A percentile compares a stretch with the other conserved stretches of the same genome.
Evolutionary conservation across 2,888 invertebrate species (phyloP).

Genomic region (Diploptera punctata): DNA sequence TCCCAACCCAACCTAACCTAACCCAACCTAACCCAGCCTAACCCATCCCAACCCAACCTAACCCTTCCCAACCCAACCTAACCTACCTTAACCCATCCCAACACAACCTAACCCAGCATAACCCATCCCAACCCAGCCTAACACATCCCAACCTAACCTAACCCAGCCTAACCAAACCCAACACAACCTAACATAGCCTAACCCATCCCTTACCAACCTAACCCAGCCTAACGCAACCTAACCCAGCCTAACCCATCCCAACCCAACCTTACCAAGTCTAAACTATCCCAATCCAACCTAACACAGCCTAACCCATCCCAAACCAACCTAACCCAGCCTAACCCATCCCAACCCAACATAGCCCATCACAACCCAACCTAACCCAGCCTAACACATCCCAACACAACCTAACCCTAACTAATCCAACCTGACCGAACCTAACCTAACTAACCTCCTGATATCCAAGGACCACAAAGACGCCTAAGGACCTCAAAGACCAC

Average conservation of each 20-base stretch:
- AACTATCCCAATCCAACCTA: slow-evolving; percentile 46
- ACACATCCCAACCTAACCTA: not conserved
- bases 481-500: no score
- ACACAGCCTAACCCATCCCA: slow-evolving; percentile 45
- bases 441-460: no score
- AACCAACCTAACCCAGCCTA: slow-evolving; percentile 44
- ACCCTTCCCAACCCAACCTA: not conserved
- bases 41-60: not conserved
- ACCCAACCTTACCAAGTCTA: slow-evolving; percentile 47
- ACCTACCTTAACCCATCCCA: not conserved
- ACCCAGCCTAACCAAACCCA: not conserved
- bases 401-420: slow-evolving; percentile 39
- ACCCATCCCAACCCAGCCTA: not conserved
- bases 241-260: slow-evolving; percentile 47
- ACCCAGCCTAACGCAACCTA: slow-evolving; percentile 48
- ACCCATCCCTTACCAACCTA: slow-evolving; percentile 45
- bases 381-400: slow-evolving; percentile 16
- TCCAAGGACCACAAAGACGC: no score
- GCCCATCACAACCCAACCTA: slow-evolving; percentile 46
- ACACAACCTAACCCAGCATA: not conserved
- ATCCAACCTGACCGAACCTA: slow-evolving; percentile 31
- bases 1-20: not conserved
- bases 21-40: not conserved
- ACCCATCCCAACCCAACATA: slow-evolving; percentile 44
- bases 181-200: not conserved